phyloP scores from a whole-genome alignment of 2,113 vertebrate genomes.

The Rallus limicola region DNA sequence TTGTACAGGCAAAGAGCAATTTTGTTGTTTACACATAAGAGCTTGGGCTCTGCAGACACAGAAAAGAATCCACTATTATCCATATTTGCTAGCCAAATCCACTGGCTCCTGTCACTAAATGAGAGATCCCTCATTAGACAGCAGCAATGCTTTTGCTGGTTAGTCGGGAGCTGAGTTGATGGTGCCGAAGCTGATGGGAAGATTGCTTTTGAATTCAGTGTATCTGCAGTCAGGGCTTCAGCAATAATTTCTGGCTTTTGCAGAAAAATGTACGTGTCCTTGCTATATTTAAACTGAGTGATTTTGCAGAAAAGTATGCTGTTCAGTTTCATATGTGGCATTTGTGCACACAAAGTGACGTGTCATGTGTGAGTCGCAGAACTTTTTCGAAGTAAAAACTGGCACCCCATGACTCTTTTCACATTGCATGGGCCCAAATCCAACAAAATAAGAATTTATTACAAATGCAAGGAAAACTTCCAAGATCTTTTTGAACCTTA shows the following conservation, averaged over 20 bases:
- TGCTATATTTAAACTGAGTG: neutral
- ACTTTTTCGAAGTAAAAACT: neutral
- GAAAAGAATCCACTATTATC: neutral
- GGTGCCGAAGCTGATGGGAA: fast-evolving
- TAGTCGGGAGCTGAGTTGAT: neutral
- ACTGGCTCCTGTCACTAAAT: neutral
- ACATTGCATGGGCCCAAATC: neutral
- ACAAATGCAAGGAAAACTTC: neutral
- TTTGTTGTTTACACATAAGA: neutral
- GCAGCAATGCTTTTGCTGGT: neutral
- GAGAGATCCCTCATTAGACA: neutral
- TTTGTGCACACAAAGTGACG: neutral
- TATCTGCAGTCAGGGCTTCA: neutral
- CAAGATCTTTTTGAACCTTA: neutral
- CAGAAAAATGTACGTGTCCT: neutral
- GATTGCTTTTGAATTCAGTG: neutral
- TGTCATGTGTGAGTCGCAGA: neutral
- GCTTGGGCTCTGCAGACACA: neutral
- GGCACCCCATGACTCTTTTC: neutral
- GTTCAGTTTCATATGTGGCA: neutral
- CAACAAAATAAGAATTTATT: neutral
- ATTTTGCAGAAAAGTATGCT: neutral
- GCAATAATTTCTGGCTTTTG: neutral
- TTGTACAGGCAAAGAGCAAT: neutral
- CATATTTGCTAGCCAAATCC: neutral